Conservation (phyloP, 2,888 invertebrate species). For the Nysson spinosus region DNA sequence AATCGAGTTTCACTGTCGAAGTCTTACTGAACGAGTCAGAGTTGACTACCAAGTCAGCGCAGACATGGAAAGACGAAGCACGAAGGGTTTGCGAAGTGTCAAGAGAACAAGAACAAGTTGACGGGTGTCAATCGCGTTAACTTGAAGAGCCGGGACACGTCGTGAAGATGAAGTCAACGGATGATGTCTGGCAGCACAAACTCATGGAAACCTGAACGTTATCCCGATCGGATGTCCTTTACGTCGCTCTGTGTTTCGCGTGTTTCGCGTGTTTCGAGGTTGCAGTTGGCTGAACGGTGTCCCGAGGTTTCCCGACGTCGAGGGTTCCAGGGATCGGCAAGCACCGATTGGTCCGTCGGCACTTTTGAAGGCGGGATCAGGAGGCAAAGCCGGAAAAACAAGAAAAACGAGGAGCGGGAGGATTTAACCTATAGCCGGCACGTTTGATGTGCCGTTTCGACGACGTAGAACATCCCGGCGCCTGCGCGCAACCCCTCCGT, state of each 20-base stretch:
- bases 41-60: no score
- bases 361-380: constrained; percentile 78
- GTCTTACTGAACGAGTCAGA: no score
- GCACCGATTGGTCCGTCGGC: constrained; percentile 73
- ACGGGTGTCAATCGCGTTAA: background rate
- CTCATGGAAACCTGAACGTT: constrained; percentile 34
- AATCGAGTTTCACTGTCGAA: no score
- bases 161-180: constrained; percentile 30
- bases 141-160: no score
- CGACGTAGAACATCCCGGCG: constrained; percentile 65
- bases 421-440: constrained; percentile 77
- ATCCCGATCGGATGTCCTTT: constrained; percentile 29
- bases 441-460: constrained; percentile 73
- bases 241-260: no score
- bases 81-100: no score
- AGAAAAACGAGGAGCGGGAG: constrained; percentile 73
- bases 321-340: constrained; percentile 43
- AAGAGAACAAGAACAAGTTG: no score
- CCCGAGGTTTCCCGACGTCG: constrained; percentile 42
- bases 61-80: no score
- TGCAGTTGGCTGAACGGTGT: constrained; percentile 22
- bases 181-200: constrained; percentile 43
- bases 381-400: constrained; percentile 76
- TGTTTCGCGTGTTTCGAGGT: constrained; percentile 29
- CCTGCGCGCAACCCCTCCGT: constrained; percentile 63